Base-by-base conservation (phyloP, 2,888 invertebrate species). In the Drosophila parthenogenetica region DNA sequence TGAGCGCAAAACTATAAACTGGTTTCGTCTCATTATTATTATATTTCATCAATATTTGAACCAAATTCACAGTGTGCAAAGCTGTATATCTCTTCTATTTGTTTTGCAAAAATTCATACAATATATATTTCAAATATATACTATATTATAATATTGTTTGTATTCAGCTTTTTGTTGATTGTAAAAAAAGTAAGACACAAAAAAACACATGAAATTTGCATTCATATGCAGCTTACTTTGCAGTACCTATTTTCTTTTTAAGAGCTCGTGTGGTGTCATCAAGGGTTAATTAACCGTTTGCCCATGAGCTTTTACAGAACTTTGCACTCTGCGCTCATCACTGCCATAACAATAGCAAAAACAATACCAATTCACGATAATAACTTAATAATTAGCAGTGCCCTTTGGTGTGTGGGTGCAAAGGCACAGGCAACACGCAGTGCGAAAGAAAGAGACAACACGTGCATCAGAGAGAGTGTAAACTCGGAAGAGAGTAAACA, bases 341-440 rank as follows among this genome's bases (percentile, higher is more conserved):
- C 35, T 45, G 25, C 32, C 39, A 48, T 19, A 49, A 11, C 32
- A 55, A 45, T n/a, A 37, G 37, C 32, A 25, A 50, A 49, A 25
- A 40, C 49, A 64, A 17, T 49, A 16, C 25, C 19, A 48, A 59
- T 59, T 53, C 53, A 58, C 35, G 42, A 50, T 51, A 58, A 57
- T 35, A 40, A 39, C 29, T 42, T 42, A 45, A 64, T 69, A 80
- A 76, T 80, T 74, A 63, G 22, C 73, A 54, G 49, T 67, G 70
- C 70, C 62, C 73, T 76, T 71, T 67, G 29, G 8, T 2, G 57
- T 40, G 77, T 80, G 73, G 70, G 81, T 85, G 80, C 73, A 73
- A 82, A 75, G 59, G 69, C 69, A 51, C n/a, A 46, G 7, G 17
- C 16, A 19, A 22, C 19, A 55, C 51, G 39, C 29, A 11, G 19